Percentiles rank a stretch among this genome's conserved stretches.
These are phyloP conservation scores for Euleptes europaea DNA, from an alignment of 2,113 vertebrate genomes.

Conservation along the genomic window DNA sequence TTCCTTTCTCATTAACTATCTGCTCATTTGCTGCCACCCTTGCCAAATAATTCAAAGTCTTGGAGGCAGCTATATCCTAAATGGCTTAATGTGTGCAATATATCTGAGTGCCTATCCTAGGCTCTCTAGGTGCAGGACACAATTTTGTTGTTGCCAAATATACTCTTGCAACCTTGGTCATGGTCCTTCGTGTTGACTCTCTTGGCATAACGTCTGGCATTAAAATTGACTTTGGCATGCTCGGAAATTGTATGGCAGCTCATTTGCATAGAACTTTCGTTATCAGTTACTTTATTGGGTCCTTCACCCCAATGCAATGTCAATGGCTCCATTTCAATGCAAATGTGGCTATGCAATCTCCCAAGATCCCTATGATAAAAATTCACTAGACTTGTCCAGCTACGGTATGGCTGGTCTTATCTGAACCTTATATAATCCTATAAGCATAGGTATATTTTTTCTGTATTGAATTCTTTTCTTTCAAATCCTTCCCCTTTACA, in stretches of 20 bases:
- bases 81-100: neutral
- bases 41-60: neutral
- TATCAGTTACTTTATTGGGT: constrained; percentile 1
- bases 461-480: neutral
- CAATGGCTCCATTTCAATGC: constrained; percentile 32
- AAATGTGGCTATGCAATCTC: constrained; percentile 38
- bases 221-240: neutral
- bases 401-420: neutral
- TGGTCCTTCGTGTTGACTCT: constrained; percentile 5
- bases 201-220: neutral
- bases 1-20: neutral
- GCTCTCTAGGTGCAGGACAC: neutral
- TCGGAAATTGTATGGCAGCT: neutral
- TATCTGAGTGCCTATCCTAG: neutral
- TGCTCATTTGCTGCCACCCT: neutral
- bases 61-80: neutral
- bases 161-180: neutral
- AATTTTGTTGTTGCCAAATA: neutral
- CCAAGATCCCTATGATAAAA: constrained; percentile 7
- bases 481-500: neutral
- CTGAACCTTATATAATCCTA: constrained; percentile 14
- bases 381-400: neutral
- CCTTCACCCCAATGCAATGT: constrained; percentile 39
- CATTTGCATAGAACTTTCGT: neutral
- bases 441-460: accelerated